Conservation (phyloP, 2,797 vertebrate species). For the Spondyliosoma cantharus region DNA sequence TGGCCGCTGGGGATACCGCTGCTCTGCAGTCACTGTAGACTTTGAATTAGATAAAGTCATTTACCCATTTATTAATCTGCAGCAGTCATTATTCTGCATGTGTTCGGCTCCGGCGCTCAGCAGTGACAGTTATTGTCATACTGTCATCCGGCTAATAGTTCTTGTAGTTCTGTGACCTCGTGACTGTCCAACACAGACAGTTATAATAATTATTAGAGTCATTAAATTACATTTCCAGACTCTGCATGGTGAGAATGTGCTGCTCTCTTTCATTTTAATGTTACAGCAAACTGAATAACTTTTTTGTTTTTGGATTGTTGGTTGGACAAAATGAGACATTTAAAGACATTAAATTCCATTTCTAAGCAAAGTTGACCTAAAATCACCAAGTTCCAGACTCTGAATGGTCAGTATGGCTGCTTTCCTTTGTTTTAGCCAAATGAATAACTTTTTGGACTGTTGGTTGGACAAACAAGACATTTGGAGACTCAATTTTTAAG, state of each 20-base stretch:
- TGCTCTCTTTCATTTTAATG: too few species aligned
- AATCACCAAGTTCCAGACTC: not conserved
- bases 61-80: slow-evolving; percentile 25
- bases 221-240: too few species aligned
- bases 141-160: too few species aligned
- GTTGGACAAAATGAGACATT: too few species aligned
- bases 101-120: slow-evolving; percentile 22
- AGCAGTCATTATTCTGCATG: slow-evolving; percentile 42
- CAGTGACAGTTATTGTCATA: too few species aligned
- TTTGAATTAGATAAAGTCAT: slow-evolving; percentile 51
- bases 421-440: too few species aligned
- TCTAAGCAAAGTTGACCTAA: not conserved
- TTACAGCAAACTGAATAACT: not conserved
- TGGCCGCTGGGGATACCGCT: slow-evolving; percentile 25
- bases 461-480: not conserved
- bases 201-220: not conserved
- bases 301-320: not conserved
- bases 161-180: too few species aligned
- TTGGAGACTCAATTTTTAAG: too few species aligned
- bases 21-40: slow-evolving; percentile 33
- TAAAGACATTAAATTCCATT: not conserved
- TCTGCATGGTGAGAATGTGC: not conserved
- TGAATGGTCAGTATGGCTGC: not conserved
- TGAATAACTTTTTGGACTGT: not conserved
- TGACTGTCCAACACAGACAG: not conserved